Percentiles rank a stretch among this genome's conserved stretches.
These are phyloP conservation scores for Andrena haemorrhoa DNA, from an alignment of 2,888 invertebrate species.

Conservation along the genomic window DNA sequence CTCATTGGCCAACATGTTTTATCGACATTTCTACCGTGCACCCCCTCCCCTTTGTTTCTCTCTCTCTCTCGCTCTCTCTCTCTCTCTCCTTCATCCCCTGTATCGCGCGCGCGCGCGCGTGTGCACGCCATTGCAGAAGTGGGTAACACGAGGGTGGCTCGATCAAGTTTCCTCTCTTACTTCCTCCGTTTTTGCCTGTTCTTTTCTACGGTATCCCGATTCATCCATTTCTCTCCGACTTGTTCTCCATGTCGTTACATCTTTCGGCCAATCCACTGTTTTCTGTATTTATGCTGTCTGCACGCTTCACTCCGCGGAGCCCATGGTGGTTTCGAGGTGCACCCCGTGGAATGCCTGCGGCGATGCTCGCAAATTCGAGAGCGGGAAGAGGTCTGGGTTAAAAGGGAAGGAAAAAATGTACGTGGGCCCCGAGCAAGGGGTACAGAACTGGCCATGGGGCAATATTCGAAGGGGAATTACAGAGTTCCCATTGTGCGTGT, in stretches of 20 bases:
- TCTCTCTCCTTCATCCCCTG: constrained; percentile 20
- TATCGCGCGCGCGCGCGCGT: constrained; percentile 17
- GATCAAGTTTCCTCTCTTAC: constrained; percentile 29
- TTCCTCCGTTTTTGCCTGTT: constrained; percentile 3
- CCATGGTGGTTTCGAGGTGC: constrained; percentile 71
- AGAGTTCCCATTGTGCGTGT: too few species aligned
- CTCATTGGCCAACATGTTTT: constrained; percentile 84
- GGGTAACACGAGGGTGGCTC: constrained; percentile 47
- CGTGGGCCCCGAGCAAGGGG: too few species aligned
- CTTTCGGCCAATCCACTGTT: neutral
- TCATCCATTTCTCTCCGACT: neutral
- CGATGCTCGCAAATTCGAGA: constrained; percentile 44
- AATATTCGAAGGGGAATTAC: too few species aligned
- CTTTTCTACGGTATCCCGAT: constrained; percentile 6
- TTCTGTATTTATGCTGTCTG: constrained; percentile 1
- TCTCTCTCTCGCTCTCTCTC: constrained; percentile 10
- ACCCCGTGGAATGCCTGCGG: constrained; percentile 65
- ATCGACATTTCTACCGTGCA: constrained; percentile 82
- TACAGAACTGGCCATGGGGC: too few species aligned
- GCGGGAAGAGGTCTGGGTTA: neutral
- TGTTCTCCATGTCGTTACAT: neutral
- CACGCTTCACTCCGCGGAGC: constrained; percentile 57
- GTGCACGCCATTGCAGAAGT: constrained; percentile 35
- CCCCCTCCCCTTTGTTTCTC: constrained; percentile 31
- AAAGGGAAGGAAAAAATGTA: constrained; percentile 1